Conservation (phyloP, 2,797 vertebrate genomes). For the Enoplosus armatus region DNA sequence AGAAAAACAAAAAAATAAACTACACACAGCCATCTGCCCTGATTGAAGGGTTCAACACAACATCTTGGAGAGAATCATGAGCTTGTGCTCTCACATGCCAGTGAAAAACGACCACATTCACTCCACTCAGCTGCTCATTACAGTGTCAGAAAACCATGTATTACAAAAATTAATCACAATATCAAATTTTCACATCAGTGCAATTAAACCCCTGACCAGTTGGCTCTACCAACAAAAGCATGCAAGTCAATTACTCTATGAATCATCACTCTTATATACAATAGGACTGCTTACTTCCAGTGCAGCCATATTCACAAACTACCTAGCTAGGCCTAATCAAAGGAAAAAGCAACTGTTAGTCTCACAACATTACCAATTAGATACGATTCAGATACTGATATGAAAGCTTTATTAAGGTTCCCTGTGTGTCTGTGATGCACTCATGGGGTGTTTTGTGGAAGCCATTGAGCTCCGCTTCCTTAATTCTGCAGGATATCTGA, state of each 20-base stretch:
- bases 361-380: constrained; percentile 61
- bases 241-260: constrained; percentile 77
- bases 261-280: constrained; percentile 79
- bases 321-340: constrained; percentile 59
- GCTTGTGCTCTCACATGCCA: constrained; percentile 76
- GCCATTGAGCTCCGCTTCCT: constrained; percentile 36
- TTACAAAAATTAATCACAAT: constrained; percentile 75
- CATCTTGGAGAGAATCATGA: constrained; percentile 63
- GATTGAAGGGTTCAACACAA: constrained; percentile 64
- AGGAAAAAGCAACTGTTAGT: constrained; percentile 59
- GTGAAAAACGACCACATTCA: constrained; percentile 74
- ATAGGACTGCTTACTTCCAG: constrained; percentile 58
- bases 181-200: constrained; percentile 82
- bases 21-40: constrained; percentile 66
- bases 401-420: constrained; percentile 62
- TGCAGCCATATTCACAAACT: constrained; percentile 69
- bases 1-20: constrained; percentile 42
- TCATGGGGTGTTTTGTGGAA: constrained; percentile 44
- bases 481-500: constrained; percentile 56
- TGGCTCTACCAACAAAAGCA: constrained; percentile 82
- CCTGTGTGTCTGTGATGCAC: constrained; percentile 53
- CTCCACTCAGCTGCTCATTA: constrained; percentile 69
- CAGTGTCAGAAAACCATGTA: constrained; percentile 64
- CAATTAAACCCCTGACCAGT: constrained; percentile 83
- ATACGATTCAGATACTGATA: constrained; percentile 57